A percentile compares a stretch with the other conserved stretches of the same genome.
Evolutionary conservation across 2,797 vertebrate species (phyloP).

Genomic region (Perdix hodgsoniae): DNA sequence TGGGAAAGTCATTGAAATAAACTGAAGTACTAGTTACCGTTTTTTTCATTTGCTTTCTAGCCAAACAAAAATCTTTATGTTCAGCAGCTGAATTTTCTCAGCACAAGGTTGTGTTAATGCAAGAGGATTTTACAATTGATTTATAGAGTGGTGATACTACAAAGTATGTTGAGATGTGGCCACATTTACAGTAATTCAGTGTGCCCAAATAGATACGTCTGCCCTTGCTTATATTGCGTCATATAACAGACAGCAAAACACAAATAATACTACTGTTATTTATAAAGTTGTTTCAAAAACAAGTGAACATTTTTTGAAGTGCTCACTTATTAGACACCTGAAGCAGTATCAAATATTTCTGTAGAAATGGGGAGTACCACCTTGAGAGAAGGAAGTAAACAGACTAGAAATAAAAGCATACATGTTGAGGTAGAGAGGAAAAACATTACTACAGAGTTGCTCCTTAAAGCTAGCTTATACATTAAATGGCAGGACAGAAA

Average conservation of each 20-base stretch:
- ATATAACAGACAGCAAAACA: not conserved
- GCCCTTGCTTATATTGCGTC: not conserved
- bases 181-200: not conserved
- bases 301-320: not conserved
- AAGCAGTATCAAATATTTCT: not conserved
- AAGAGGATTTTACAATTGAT: not conserved
- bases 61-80: not conserved
- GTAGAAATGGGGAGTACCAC: not conserved
- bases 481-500: not conserved
- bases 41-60: not conserved
- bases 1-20: not conserved
- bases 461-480: not conserved
- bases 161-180: not conserved
- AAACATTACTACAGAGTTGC: not conserved
- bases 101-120: not conserved
- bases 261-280: not conserved
- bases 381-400: not conserved
- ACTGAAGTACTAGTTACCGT: accelerated
- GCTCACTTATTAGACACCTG: not conserved
- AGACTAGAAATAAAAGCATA: not conserved
- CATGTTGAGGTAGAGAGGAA: not conserved
- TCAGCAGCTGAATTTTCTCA: not conserved
- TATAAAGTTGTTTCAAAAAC: not conserved
- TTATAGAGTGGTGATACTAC: not conserved
- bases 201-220: not conserved